These are phyloP conservation scores for Lumbricus terrestris DNA, from an alignment of 2,888 invertebrate species.

Conservation along the genomic window DNA sequence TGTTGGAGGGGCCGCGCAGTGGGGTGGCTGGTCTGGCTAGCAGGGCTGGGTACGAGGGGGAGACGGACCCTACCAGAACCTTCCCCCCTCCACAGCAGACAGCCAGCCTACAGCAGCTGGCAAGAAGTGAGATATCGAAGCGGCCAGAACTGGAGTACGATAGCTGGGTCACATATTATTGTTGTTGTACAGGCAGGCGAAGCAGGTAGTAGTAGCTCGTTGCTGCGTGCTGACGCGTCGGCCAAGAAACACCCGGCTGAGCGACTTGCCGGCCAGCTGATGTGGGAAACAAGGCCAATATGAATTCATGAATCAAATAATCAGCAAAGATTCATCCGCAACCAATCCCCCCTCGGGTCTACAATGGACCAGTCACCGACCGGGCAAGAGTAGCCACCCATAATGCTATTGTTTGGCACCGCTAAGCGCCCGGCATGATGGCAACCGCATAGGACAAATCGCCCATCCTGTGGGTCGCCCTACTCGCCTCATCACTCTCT, in stretches of 20 bases:
- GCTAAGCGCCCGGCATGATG: neutral
- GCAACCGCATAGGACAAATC: neutral
- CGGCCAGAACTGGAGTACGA: neutral
- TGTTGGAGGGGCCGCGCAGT: neutral
- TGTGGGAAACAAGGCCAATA: neutral
- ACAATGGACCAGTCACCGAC: conserved; percentile 10
- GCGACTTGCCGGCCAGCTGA: neutral
- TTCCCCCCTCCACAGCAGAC: neutral
- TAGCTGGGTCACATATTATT: conserved; percentile 14
- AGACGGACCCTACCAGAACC: neutral
- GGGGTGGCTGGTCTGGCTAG: neutral
- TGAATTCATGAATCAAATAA: conserved; percentile 15
- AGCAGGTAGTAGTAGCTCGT: too few relatives aligned
- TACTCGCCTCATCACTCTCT: neutral
- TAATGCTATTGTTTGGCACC: conserved; percentile 10
- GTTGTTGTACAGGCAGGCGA: neutral
- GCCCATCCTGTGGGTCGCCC: neutral
- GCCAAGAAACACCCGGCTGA: neutral
- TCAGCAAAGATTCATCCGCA: neutral
- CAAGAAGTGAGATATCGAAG: conserved; percentile 1
- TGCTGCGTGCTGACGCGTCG: neutral
- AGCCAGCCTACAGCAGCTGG: neutral
- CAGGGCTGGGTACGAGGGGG: neutral
- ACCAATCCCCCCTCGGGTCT: neutral
- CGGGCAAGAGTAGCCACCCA: neutral